phyloP scores from a whole-genome alignment of 2,888 invertebrate genomes.

The Meta bourneti region DNA sequence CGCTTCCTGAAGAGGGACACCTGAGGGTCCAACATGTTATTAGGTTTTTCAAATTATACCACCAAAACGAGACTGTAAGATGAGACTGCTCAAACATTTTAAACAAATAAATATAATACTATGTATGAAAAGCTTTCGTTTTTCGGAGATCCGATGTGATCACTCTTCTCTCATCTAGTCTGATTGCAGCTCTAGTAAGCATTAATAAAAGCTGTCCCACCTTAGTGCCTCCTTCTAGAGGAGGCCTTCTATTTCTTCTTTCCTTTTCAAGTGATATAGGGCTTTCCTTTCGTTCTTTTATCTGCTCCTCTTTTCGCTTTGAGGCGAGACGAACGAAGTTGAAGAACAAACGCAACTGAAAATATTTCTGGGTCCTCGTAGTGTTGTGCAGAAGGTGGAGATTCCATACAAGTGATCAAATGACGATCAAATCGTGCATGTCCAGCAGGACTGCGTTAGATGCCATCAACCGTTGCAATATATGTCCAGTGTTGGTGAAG shows the following conservation, averaged over 20 bases:
- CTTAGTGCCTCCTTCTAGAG: too few species aligned
- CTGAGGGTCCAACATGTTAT: not conserved
- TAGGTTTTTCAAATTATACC: not conserved
- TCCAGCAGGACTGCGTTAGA: not conserved
- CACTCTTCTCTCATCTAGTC: slow-evolving; percentile 34
- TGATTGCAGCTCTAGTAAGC: slow-evolving; percentile 1
- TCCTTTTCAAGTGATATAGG: not conserved
- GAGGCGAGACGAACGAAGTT: too few species aligned
- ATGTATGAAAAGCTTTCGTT: too few species aligned
- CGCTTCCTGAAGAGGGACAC: slow-evolving; percentile 15
- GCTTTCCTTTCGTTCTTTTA: not conserved
- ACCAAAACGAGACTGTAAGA: too few species aligned
- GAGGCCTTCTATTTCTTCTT: not conserved
- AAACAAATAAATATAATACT: too few species aligned
- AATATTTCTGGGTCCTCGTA: too few species aligned
- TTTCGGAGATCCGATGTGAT: not conserved
- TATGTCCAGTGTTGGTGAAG: not conserved
- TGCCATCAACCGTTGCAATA: not conserved
- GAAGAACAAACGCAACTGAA: too few species aligned
- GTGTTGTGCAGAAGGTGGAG: too few species aligned
- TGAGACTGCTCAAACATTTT: too few species aligned
- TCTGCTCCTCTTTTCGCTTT: not conserved
- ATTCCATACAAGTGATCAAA: too few species aligned
- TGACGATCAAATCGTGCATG: not conserved
- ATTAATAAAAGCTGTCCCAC: not conserved